Conservation (phyloP, 1,140 invertebrate genomes). For the Aphis gossypii region DNA sequence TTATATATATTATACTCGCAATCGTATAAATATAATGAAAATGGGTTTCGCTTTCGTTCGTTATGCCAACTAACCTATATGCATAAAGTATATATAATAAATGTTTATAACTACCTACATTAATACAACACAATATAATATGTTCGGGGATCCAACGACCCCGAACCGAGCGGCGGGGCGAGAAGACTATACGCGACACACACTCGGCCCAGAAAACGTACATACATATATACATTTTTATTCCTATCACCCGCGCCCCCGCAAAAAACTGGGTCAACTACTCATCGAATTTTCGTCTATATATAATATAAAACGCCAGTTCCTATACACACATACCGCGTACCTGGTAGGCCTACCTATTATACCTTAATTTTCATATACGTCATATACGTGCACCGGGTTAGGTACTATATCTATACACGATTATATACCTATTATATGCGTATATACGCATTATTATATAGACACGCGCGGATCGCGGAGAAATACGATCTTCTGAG, state of each 20-base stretch:
- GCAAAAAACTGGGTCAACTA: not conserved
- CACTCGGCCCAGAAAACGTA: not conserved
- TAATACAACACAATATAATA: not conserved
- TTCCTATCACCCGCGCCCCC: not conserved
- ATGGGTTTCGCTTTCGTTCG: not conserved
- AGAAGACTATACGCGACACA: not conserved
- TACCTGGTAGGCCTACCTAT: not conserved
- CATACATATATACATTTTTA: not conserved
- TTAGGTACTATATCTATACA: not conserved
- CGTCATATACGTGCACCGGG: not conserved
- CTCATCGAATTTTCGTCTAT: not conserved
- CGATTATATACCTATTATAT: not conserved
- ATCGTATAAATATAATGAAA: not conserved
- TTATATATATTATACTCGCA: not conserved
- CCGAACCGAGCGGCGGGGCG: not conserved
- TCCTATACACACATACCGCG: not conserved
- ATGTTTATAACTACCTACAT: not conserved
- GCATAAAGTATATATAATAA: not conserved
- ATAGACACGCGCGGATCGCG: not conserved
- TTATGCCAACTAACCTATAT: not conserved
- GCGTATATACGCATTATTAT: not conserved
- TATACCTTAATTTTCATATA: not conserved
- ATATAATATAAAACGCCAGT: not conserved
- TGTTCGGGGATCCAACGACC: not conserved
- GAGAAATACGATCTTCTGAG: slow-evolving; percentile 32